phyloP scores from a whole-genome alignment of 2,888 invertebrate species.

The Euproctis similis region DNA sequence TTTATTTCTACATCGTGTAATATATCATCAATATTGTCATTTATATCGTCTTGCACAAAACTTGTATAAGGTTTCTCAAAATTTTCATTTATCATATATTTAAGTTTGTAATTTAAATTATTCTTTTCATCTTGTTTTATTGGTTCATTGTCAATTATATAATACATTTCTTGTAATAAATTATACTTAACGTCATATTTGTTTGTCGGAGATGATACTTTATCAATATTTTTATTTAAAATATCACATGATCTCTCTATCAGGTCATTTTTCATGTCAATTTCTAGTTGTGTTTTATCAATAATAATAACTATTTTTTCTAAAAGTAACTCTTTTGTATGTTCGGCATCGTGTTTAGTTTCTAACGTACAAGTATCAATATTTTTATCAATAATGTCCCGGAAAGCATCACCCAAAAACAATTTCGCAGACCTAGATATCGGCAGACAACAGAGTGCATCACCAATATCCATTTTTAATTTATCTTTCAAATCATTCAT shows the following conservation, averaged over 20 bases:
- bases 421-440: not conserved
- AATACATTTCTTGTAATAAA: slow-evolving; percentile 3
- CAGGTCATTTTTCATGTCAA: not conserved
- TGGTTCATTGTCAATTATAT: slow-evolving; percentile 1
- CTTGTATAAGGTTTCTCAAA: slow-evolving; percentile 4
- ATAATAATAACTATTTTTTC: not conserved
- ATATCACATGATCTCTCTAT: not conserved
- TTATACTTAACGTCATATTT: not conserved
- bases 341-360: not conserved
- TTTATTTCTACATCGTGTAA: slow-evolving; percentile 1
- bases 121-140: slow-evolving; percentile 4
- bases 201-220: not conserved
- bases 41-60: slow-evolving; percentile 4
- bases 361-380: not conserved
- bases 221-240: not conserved
- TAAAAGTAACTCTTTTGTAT: not conserved
- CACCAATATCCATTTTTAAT: slow-evolving; percentile 3
- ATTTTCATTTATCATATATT: slow-evolving; percentile 4
- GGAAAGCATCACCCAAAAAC: not conserved
- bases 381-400: not conserved
- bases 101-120: slow-evolving; percentile 1
- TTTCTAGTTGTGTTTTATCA: not conserved
- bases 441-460: not conserved
- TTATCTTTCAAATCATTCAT: slow-evolving; percentile 5
- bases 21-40: slow-evolving; percentile 3